Base-by-base conservation (phyloP, 1,140 invertebrate genomes). In the Drosophila pandora region DNA sequence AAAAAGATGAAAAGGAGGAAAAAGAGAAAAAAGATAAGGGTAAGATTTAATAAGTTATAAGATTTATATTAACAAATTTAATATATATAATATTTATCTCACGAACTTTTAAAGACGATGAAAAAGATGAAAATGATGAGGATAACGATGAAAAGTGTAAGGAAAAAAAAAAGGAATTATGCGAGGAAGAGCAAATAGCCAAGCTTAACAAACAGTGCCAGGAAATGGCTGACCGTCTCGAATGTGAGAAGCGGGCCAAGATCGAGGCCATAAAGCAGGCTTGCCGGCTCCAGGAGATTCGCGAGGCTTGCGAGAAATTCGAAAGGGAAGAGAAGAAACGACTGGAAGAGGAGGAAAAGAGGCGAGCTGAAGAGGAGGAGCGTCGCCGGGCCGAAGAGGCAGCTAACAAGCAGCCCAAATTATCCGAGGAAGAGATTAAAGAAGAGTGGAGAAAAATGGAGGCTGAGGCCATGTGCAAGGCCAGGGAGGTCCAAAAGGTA, bases 261-360 rank as follows among this genome's bases (percentile, higher is more conserved):
- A 64, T 67, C 9, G 60, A 67, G 34, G 63, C 59, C 5, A 64
- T 67, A 10, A 67, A 53, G 7, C 9, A 23, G 43, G 63, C 63
- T 12, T 53, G 21, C 7, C 63, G 13, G 8, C 47, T 63, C 21
- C 8, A 53, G 21, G 3, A 21, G 10, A 21, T 64, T 2, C 61
- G 34, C 8, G 28, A 67, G 39, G 34, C 37, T n/a, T 67, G 63
- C 37, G 63, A 60, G 10, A 39, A 61, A 1, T 23, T 43, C 21
- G 47, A 34, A 0, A 37, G 3, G 12, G 47, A 43, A 12, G 22
- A 28, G 2, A n/a, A 45, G 4, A 64, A 43, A 21, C 22, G 4
- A 17, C n/a, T 4, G 22, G 60, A 22, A 5, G 63, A 67, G 22
- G 63, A 64, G 48, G 45, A 41, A 17, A 23, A 25, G 10, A 63